Evolutionary conservation across 2,888 invertebrate species (phyloP).

Genomic region (Leptopterna dolabrata): DNA sequence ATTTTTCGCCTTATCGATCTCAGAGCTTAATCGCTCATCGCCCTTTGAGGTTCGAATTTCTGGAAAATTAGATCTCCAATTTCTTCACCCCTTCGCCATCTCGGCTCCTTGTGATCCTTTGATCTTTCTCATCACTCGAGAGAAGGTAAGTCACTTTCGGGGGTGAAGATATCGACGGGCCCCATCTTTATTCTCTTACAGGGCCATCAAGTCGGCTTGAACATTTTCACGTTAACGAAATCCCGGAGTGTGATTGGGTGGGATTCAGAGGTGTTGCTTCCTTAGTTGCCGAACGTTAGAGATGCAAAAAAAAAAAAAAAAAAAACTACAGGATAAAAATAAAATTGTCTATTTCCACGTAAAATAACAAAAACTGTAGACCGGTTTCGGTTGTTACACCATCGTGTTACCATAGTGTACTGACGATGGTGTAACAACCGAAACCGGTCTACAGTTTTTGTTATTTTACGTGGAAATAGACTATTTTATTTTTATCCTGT

Average conservation of each 20-base stretch:
- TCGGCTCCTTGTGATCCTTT: neutral
- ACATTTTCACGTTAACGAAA: neutral
- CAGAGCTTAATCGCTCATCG: neutral
- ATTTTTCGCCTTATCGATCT: neutral
- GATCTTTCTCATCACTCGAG: neutral
- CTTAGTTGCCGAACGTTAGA: neutral
- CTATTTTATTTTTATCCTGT: too few species aligned
- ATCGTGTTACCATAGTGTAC: too few species aligned
- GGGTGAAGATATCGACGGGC: neutral
- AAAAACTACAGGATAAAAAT: too few species aligned
- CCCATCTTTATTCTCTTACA: neutral
- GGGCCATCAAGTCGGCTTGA: neutral
- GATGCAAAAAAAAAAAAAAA: too few species aligned
- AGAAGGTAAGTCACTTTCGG: neutral
- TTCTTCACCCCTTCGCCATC: neutral
- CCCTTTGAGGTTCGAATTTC: neutral
- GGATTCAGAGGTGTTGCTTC: neutral
- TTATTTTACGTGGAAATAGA: too few species aligned
- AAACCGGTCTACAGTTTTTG: too few species aligned
- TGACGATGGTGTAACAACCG: too few species aligned
- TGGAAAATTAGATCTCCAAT: neutral
- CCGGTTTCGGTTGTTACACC: too few species aligned
- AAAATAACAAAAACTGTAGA: too few species aligned
- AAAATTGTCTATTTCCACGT: too few species aligned
- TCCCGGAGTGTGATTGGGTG: neutral